phyloP scores from a whole-genome alignment of 2,888 invertebrate species.

The Diplolepis rosae region DNA sequence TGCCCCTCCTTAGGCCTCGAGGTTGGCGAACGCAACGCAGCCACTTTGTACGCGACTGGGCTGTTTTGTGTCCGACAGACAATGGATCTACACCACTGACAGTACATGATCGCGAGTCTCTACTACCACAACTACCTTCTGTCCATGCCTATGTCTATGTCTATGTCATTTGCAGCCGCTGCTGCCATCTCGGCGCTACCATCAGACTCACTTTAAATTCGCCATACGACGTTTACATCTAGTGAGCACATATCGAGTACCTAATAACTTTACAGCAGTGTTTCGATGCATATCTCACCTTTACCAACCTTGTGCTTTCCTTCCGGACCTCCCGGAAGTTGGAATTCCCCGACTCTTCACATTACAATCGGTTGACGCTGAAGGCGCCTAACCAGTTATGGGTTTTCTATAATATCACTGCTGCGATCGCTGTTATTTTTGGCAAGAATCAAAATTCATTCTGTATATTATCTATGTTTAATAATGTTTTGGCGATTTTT shows the following conservation, averaged over 20 bases:
- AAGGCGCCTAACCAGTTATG: slow-evolving; percentile 4
- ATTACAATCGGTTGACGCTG: neutral
- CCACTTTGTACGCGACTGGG: slow-evolving; percentile 71
- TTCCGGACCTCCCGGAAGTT: slow-evolving; percentile 2
- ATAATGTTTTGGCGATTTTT: too few species aligned
- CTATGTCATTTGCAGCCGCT: neutral
- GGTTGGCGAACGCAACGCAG: slow-evolving; percentile 62
- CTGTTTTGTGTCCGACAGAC: slow-evolving; percentile 72
- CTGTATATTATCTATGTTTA: neutral
- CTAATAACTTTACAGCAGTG: slow-evolving; percentile 22
- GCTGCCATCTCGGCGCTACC: slow-evolving; percentile 20
- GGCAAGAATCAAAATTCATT: neutral
- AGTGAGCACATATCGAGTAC: slow-evolving; percentile 8
- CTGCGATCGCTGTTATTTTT: neutral
- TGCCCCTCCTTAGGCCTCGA: slow-evolving; percentile 36
- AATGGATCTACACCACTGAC: slow-evolving; percentile 68
- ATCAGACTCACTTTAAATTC: neutral
- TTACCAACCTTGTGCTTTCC: slow-evolving; percentile 19
- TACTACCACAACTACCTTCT: slow-evolving; percentile 36
- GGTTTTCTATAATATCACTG: slow-evolving; percentile 17
- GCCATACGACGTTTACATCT: neutral
- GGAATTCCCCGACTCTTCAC: neutral
- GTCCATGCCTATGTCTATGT: neutral
- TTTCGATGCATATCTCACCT: slow-evolving; percentile 15
- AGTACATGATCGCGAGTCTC: slow-evolving; percentile 41